phyloP scores from a whole-genome alignment of 64 coral and sea anemone genomes.

The Stichodactyla mertensii region DNA sequence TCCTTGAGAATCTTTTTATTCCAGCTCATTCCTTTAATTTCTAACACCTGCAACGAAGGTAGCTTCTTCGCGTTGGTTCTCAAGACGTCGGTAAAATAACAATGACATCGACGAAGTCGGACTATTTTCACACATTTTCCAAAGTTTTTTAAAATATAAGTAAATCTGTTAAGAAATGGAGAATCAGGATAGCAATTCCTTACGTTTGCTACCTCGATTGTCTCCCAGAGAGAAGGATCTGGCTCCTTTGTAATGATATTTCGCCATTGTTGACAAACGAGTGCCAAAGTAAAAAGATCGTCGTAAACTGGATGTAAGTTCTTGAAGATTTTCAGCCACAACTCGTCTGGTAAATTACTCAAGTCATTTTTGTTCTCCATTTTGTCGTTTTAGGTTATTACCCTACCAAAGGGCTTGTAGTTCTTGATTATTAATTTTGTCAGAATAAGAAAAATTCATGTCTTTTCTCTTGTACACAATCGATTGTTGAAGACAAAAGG shows the following conservation, averaged over 20 bases:
- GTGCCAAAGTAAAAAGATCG: constrained; percentile 45
- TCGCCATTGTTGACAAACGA: constrained; percentile 73
- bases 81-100: constrained; percentile 51
- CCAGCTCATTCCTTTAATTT: constrained; percentile 70
- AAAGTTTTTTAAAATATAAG: constrained; percentile 39
- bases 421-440: not conserved
- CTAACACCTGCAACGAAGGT: constrained; percentile 34
- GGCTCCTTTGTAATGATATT: constrained; percentile 35
- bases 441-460: not conserved
- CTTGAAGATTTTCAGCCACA: constrained; percentile 79
- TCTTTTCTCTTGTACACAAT: not conserved
- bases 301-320: constrained; percentile 68
- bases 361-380: not conserved
- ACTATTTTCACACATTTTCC: constrained; percentile 46
- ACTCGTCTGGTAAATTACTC: constrained; percentile 54
- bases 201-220: constrained; percentile 45
- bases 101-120: constrained; percentile 62
- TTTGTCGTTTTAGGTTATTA: not conserved
- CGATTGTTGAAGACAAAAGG: not conserved
- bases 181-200: constrained; percentile 62
- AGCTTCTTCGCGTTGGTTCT: constrained; percentile 6
- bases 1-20: constrained; percentile 59
- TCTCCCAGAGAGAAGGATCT: constrained; percentile 72
- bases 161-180: constrained; percentile 60
- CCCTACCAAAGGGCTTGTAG: not conserved